phyloP scores from a whole-genome alignment of 2,113 vertebrate species.

The Turdus rufiventris region DNA sequence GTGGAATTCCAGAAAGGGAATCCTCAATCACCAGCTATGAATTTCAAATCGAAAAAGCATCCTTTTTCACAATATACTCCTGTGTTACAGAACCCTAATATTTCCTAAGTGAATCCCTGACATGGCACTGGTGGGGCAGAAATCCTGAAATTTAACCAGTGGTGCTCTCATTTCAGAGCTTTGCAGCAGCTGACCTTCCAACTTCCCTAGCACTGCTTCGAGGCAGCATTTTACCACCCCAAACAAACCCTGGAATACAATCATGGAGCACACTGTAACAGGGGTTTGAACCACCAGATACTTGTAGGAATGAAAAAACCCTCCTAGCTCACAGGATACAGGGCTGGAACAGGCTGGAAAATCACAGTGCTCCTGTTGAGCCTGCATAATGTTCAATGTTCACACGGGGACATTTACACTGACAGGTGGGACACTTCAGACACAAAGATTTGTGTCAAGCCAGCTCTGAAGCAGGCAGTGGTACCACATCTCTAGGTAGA shows the following conservation, averaged over 20 bases:
- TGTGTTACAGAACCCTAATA: not conserved
- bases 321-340: not conserved
- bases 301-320: not conserved
- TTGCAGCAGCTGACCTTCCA: not conserved
- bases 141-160: not conserved
- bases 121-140: not conserved
- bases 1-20: not conserved
- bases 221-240: not conserved
- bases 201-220: not conserved
- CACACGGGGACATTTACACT: not conserved
- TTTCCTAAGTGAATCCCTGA: not conserved
- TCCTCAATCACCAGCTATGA: not conserved
- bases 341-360: not conserved
- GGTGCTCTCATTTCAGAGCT: not conserved
- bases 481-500: not conserved
- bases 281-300: not conserved
- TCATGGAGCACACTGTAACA: not conserved
- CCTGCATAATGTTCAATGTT: not conserved
- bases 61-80: not conserved
- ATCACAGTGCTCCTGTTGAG: not conserved
- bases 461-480: not conserved
- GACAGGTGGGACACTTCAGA: not conserved
- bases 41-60: not conserved
- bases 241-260: not conserved
- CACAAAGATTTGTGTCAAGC: not conserved